Evolutionary conservation across 2,113 vertebrate genomes (phyloP), one percentile per base, ranked within the genome.

Genomic region (Chauna torquata): DNA sequence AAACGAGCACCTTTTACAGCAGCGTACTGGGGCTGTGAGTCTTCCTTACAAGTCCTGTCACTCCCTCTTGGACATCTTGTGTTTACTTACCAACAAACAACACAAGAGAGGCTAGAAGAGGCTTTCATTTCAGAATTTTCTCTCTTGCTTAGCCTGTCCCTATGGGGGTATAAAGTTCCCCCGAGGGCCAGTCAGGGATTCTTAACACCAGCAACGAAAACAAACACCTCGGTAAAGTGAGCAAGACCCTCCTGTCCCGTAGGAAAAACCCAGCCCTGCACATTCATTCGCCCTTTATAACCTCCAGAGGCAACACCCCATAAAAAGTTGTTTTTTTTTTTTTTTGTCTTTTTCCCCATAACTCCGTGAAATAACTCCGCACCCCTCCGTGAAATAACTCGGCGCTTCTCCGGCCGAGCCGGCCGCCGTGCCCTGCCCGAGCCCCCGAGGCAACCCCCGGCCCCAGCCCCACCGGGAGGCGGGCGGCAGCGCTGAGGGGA

Each of bases 261-360:
- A 27, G 13, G 8, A 8, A 42, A 55, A 32, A 57, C 17, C 28
- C 20, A 36, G 5, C 4, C 6, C 7, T 12, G 3, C 4, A 0
- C 1, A 15, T 6, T 9, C 12, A 9, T 6, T 9, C 12, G 8
- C 45, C 4, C 30, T n/a, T 23, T 13, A 42, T 19, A 36, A 3
- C 9, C 20, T 45, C 22, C 52, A 14, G 27, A 16, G 5, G 0
- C 34, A 44, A 4, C 0, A 55, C 44, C 3, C 22, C 38, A 20
- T 30, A 32, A 2, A 16, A 75, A 44, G 4, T 50, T 25, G 24
- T 25, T 50, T 49, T 52, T 52, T 52, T 50, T 50, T 52, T 52
- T 27, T 24, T 12, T 2, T 7, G 0, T 7, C 4, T n/a, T n/a
- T 2, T 1, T 4, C 3, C 16, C 34, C n/a, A 10, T 8, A 2